These are phyloP conservation scores for Euthynnus affinis DNA, from an alignment of 2,797 vertebrate species.

Conservation along the genomic window DNA sequence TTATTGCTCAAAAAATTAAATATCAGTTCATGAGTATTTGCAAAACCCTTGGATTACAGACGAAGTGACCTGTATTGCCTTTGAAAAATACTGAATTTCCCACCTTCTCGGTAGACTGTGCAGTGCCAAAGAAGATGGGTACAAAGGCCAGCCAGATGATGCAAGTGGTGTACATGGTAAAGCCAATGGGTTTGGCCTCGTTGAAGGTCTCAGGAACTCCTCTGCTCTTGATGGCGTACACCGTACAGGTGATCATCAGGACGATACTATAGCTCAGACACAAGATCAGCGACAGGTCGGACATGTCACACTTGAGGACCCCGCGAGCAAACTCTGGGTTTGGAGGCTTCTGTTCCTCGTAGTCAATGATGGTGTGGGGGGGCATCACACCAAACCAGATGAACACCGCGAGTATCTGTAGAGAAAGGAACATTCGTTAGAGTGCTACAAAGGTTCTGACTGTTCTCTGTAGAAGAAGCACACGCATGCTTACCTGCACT, in stretches of 20 bases:
- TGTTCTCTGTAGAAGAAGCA: not conserved
- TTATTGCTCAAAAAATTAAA: too few relatives aligned
- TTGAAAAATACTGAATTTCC: constrained; percentile 19
- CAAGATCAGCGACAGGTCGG: constrained; percentile 95
- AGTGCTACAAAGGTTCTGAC: not conserved
- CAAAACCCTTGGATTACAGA: too few relatives aligned
- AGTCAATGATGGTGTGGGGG: constrained; percentile 91
- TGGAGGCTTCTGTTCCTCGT: constrained; percentile 90
- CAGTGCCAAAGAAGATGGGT: constrained; percentile 98
- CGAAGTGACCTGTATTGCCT: not conserved
- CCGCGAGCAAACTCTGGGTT: constrained; percentile 92
- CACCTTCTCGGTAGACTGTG: constrained; percentile 97
- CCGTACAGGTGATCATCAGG: constrained; percentile 98
- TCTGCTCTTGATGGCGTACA: constrained; percentile 97
- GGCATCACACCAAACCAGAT: constrained; percentile 90
- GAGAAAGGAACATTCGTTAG: constrained; percentile 24
- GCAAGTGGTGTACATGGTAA: constrained; percentile 98
- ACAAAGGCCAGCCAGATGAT: constrained; percentile 98
- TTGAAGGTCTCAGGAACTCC: constrained; percentile 98
- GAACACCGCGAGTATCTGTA: constrained; percentile 85
- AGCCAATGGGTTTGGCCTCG: constrained; percentile 97
- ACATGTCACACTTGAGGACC: constrained; percentile 97
- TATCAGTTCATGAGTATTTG: too few relatives aligned
- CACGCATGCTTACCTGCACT: constrained; percentile 78
- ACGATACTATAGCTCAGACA: constrained; percentile 97